phyloP scores from a whole-genome alignment of 2,888 invertebrate genomes.

The Sinhomidia bicolor region DNA sequence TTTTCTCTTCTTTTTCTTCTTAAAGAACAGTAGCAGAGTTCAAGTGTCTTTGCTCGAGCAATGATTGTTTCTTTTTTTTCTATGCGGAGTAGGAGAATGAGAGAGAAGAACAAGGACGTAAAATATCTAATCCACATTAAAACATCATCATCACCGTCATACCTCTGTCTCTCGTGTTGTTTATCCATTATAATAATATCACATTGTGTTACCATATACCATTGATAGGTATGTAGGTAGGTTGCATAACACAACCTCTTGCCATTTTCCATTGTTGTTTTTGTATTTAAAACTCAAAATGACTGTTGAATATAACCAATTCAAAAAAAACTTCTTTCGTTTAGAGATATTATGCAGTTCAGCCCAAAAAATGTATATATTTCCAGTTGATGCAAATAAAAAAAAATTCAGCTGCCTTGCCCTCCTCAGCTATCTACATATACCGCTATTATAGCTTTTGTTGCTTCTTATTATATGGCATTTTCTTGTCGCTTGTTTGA shows the following conservation, averaged over 20 bases:
- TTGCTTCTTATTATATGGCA: constrained; percentile 18
- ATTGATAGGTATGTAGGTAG: no score
- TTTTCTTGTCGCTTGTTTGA: constrained; percentile 40
- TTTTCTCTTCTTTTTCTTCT: not conserved
- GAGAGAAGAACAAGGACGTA: constrained; percentile 27
- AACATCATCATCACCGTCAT: constrained; percentile 52
- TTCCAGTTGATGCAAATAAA: constrained; percentile 46
- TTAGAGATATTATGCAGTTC: no score
- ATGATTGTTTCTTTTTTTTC: constrained; percentile 47
- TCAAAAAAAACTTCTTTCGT: not conserved
- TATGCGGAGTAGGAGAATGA: not conserved
- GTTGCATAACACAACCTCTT: not conserved
- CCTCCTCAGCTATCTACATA: not conserved
- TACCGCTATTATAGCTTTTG: not conserved
- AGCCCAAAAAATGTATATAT: not conserved
- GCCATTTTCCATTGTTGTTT: constrained; percentile 8
- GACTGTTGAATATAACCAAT: not conserved
- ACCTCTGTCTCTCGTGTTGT: constrained; percentile 39
- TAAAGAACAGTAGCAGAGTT: constrained; percentile 63
- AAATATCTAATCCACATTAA: constrained; percentile 56
- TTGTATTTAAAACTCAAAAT: not conserved
- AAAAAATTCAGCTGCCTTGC: constrained; percentile 34
- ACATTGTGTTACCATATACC: no score
- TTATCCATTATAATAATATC: constrained; percentile 14
- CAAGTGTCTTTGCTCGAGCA: constrained; percentile 70